These are phyloP conservation scores for Pluvianellus socialis DNA, from an alignment of 2,113 vertebrate species.

Conservation along the genomic window DNA sequence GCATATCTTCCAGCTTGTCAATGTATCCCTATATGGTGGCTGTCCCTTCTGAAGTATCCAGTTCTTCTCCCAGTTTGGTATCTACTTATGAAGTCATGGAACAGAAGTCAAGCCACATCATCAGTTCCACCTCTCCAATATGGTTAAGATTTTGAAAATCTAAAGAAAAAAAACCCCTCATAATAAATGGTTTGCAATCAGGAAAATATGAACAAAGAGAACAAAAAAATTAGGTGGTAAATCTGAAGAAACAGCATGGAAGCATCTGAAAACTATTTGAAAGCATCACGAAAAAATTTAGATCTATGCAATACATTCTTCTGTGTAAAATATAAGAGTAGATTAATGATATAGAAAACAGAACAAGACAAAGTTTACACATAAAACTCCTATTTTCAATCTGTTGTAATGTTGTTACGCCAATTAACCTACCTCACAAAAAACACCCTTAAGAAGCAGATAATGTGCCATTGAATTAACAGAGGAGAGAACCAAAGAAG, in stretches of 20 bases:
- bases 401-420: not conserved
- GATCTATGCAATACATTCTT: not conserved
- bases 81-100: not conserved
- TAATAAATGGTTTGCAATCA: not conserved
- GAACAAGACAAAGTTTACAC: not conserved
- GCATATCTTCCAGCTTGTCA: not conserved
- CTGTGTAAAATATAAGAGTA: not conserved
- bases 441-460: not conserved
- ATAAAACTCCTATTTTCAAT: not conserved
- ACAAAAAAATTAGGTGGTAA: not conserved
- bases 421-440: not conserved
- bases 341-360: not conserved
- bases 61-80: not conserved
- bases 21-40: not conserved
- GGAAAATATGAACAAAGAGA: not conserved
- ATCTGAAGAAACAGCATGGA: not conserved
- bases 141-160: not conserved
- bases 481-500: not conserved
- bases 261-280: not conserved
- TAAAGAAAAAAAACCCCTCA: not conserved
- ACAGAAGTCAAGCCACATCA: not conserved
- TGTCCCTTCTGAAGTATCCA: not conserved
- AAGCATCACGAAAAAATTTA: not conserved
- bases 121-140: not conserved
- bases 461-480: not conserved